Percentiles rank a stretch among this genome's conserved stretches.
Conservation (phyloP, 2,888 invertebrate species). For the Alcis repandata region DNA sequence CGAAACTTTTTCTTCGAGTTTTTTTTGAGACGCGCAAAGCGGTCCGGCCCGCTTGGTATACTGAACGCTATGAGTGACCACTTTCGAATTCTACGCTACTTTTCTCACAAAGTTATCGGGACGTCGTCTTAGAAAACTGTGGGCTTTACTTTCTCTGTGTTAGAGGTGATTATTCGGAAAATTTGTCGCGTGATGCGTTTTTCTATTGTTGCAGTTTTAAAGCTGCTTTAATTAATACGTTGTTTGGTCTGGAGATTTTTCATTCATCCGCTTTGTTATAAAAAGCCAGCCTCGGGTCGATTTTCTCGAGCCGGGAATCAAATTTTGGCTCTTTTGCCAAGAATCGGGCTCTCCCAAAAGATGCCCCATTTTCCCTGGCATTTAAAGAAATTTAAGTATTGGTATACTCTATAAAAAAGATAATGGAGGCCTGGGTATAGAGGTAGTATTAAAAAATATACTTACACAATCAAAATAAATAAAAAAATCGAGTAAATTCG, state of each 20-base stretch:
- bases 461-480: no score
- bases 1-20: conserved; percentile 31
- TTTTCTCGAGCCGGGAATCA: no score
- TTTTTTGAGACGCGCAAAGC: conserved; percentile 37
- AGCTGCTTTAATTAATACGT: conserved; percentile 18
- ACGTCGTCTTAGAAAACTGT: conserved; percentile 19
- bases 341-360: no score
- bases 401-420: no score
- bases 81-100: conserved; percentile 43
- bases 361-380: no score
- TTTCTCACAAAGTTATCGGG: conserved; percentile 20
- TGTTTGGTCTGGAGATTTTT: conserved; percentile 24
- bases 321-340: no score
- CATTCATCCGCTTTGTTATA: conserved; percentile 10
- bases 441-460: no score
- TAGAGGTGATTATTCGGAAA: conserved; percentile 24
- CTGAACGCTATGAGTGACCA: conserved; percentile 31
- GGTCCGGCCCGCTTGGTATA: conserved; percentile 26
- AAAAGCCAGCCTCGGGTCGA: not conserved
- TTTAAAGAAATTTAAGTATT: no score
- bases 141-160: conserved; percentile 17
- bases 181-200: not conserved
- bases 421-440: no score
- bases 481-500: no score
- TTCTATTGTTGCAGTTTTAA: conserved; percentile 6